Evolutionary conservation across 2,113 vertebrate genomes (phyloP).

Genomic region (Trachemys scripta): DNA sequence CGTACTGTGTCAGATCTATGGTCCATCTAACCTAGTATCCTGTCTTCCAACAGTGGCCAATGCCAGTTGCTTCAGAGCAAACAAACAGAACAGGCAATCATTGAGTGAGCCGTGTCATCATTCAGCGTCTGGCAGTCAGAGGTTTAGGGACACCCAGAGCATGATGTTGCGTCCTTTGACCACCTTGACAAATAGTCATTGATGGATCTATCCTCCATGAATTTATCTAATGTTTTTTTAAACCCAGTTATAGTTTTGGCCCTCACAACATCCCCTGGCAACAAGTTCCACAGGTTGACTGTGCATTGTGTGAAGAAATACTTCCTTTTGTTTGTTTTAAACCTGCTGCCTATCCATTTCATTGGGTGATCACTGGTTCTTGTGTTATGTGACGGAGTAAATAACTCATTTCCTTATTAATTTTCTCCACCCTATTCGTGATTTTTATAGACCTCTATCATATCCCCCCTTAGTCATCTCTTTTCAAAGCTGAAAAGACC

Average conservation of each 20-base stretch:
- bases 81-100: background rate
- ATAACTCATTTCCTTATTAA: too few relatives aligned
- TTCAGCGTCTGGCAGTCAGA: background rate
- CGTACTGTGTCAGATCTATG: background rate
- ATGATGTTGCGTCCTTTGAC: background rate
- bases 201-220: slow-evolving; percentile 28
- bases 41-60: background rate
- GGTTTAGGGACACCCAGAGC: background rate
- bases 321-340: background rate
- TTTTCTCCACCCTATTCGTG: background rate
- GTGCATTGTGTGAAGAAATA: background rate
- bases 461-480: background rate
- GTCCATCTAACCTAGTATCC: background rate
- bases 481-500: background rate
- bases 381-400: too few relatives aligned
- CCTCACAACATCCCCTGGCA: background rate
- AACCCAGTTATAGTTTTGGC: background rate
- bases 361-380: background rate
- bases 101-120: background rate
- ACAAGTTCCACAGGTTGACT: background rate
- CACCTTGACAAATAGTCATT: background rate
- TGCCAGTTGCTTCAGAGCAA: background rate
- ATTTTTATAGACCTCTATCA: background rate
- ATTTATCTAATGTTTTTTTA: slow-evolving; percentile 53
- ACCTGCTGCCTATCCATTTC: background rate